Evolutionary conservation across 2,113 vertebrate genomes (phyloP).

Genomic region (Dasyornis broadbenti): DNA sequence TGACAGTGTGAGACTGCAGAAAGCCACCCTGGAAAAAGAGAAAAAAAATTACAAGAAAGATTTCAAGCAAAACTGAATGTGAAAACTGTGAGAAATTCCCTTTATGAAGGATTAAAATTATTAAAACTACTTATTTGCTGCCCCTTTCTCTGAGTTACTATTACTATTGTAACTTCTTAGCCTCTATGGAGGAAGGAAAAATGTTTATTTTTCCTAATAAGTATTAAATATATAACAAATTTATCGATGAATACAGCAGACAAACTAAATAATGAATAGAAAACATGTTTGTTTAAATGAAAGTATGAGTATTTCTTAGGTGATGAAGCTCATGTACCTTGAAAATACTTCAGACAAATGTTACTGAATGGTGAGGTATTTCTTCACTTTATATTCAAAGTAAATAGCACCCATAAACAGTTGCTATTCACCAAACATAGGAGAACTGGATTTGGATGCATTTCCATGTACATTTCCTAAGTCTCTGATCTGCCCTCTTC

Average conservation of each 20-base stretch:
- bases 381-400: constrained; percentile 2
- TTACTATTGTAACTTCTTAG: neutral
- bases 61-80: neutral
- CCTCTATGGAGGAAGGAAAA: neutral
- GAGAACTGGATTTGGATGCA: constrained; percentile 7
- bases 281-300: neutral
- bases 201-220: neutral
- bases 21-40: neutral
- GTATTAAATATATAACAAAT: neutral
- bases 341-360: neutral
- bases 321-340: neutral
- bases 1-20: neutral
- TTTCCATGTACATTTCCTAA: constrained; percentile 4
- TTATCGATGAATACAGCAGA: neutral
- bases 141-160: neutral
- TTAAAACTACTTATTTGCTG: neutral
- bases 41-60: neutral
- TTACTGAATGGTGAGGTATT: neutral
- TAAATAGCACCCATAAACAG: constrained; percentile 37
- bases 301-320: neutral
- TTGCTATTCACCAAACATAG: constrained; percentile 19
- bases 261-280: neutral
- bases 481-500: neutral
- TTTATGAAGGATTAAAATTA: neutral
- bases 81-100: neutral